A percentile compares a stretch with the other conserved stretches of the same genome.
Evolutionary conservation across 2,113 vertebrate genomes (phyloP).

Genomic region (Rhineura floridana): DNA sequence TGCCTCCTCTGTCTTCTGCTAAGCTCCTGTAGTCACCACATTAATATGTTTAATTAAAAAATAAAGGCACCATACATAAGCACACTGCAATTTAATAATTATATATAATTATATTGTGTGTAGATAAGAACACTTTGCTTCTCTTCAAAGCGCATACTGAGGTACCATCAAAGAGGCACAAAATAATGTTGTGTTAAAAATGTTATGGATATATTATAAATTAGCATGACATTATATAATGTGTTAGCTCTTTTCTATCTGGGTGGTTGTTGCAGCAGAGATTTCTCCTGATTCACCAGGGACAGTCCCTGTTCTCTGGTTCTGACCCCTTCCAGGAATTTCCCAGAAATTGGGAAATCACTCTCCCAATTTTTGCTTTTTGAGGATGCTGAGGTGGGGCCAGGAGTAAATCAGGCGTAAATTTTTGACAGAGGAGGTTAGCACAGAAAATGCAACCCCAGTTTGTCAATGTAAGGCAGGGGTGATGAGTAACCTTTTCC

Average conservation of each 20-base stretch:
- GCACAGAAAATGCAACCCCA: no score
- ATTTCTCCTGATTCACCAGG: neutral
- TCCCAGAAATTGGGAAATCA: no score
- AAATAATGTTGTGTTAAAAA: neutral
- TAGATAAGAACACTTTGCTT: neutral
- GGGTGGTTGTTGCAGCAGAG: neutral
- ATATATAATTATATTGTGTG: slow-evolving; percentile 17
- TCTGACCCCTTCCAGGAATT: neutral
- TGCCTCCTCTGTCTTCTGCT: neutral
- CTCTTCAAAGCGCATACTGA: neutral
- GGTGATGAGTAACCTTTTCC: no score
- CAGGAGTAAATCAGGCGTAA: no score
- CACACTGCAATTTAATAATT: slow-evolving; percentile 26
- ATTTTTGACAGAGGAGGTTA: no score
- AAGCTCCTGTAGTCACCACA: neutral
- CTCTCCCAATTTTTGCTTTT: no score
- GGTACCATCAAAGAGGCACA: neutral
- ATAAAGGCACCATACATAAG: neutral
- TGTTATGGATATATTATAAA: neutral
- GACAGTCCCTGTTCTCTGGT: neutral
- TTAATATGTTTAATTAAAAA: slow-evolving; percentile 25
- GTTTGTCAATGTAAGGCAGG: no score
- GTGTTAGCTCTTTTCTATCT: neutral
- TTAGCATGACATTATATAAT: neutral
- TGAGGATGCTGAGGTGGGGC: no score